Percentiles rank a stretch among this genome's conserved stretches.
These are phyloP conservation scores for Pycnomerus fuliginosus DNA, from an alignment of 2,888 invertebrate genomes.

Conservation along the genomic window DNA sequence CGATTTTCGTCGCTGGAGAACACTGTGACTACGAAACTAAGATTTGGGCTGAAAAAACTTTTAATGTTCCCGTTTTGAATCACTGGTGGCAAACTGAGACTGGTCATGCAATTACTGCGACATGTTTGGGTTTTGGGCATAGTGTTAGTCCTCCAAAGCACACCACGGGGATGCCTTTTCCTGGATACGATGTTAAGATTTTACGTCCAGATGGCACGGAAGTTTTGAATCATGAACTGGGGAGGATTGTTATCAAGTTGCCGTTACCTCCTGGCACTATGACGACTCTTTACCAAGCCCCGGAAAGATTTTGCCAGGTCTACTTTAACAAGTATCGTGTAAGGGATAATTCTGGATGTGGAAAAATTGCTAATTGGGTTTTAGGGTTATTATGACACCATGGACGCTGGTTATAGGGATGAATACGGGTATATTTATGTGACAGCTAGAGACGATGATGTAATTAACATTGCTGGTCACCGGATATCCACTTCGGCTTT, in stretches of 20 bases:
- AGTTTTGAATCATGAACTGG: constrained; percentile 72
- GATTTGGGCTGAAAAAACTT: constrained; percentile 69
- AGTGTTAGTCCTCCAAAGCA: constrained; percentile 70
- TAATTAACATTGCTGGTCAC: constrained; percentile 94
- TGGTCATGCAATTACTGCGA: constrained; percentile 85
- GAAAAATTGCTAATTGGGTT: constrained; percentile 4
- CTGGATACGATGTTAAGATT: constrained; percentile 79
- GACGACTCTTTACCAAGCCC: constrained; percentile 78
- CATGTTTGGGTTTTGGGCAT: constrained; percentile 76
- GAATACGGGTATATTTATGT: constrained; percentile 84
- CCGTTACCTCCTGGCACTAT: constrained; percentile 90
- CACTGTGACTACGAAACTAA: constrained; percentile 91
- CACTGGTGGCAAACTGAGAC: constrained; percentile 99
- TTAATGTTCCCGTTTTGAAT: constrained; percentile 78
- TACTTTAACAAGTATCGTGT: constrained; percentile 86
- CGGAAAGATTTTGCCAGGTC: constrained; percentile 74
- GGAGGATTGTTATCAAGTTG: constrained; percentile 78
- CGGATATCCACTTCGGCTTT: constrained; percentile 84
- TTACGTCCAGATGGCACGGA: constrained; percentile 68
- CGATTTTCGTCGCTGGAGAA: constrained; percentile 86
- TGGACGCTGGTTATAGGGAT: constrained; percentile 90
- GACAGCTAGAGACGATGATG: constrained; percentile 89
- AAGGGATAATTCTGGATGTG: constrained; percentile 27
- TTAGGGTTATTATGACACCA: constrained; percentile 89
- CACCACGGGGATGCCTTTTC: constrained; percentile 81